Percentiles rank a stretch among this genome's conserved stretches.
phyloP scores from a whole-genome alignment of 2,888 invertebrate genomes.

The Lasius platythorax region DNA sequence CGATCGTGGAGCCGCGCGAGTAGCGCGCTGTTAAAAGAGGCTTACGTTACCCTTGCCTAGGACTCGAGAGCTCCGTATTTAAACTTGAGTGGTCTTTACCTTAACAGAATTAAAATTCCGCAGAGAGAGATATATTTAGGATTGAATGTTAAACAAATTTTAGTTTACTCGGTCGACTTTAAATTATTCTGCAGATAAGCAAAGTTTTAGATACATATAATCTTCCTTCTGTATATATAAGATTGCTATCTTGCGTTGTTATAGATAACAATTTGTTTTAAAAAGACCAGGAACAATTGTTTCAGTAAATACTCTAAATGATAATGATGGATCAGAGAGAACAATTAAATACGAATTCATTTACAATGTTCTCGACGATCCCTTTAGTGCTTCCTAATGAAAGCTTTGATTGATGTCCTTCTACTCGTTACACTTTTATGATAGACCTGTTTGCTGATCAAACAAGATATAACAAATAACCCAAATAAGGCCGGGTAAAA shows the following conservation, averaged over 20 bases:
- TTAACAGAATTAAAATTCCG: neutral
- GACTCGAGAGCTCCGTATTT: neutral
- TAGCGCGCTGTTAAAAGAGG: constrained; percentile 5
- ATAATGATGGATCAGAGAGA: constrained; percentile 3
- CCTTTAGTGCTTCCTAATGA: constrained; percentile 20
- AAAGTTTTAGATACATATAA: neutral
- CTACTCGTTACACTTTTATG: constrained; percentile 42
- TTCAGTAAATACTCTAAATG: constrained; percentile 19
- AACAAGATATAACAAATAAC: constrained; percentile 67
- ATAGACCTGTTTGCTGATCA: constrained; percentile 68
- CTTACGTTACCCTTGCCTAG: neutral
- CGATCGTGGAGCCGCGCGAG: constrained; percentile 21
- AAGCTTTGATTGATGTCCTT: constrained; percentile 18
- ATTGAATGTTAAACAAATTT: neutral
- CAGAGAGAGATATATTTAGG: neutral
- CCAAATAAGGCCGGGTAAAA: constrained; percentile 68
- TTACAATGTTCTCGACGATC: neutral
- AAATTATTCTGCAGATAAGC: neutral
- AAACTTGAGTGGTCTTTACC: neutral
- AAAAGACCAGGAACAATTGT: neutral
- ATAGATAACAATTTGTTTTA: constrained; percentile 16
- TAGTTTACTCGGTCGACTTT: neutral
- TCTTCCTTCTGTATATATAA: neutral
- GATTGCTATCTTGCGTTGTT: neutral
- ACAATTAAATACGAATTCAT: constrained; percentile 28